These are phyloP conservation scores for Dendronephthya gigantea DNA, from an alignment of 64 coral and sea anemone genomes.

Conservation along the genomic window DNA sequence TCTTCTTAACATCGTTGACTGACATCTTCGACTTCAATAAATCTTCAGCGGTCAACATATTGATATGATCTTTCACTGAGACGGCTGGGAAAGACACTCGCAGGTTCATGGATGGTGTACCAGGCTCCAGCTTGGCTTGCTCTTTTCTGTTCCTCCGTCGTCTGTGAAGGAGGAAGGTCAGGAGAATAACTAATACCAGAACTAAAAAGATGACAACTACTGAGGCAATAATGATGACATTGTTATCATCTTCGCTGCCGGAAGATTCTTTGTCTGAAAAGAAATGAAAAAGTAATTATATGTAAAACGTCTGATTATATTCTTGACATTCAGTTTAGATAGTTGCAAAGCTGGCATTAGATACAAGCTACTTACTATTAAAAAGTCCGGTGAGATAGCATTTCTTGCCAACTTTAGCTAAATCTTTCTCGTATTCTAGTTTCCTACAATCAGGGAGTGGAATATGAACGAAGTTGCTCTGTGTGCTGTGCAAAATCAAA, in stretches of 20 bases:
- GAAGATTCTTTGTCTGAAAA: background rate
- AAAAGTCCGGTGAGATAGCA: constrained; percentile 71
- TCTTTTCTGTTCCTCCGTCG: background rate
- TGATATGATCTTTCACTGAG: constrained; percentile 5
- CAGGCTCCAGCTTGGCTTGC: background rate
- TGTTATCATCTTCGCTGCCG: too few species aligned
- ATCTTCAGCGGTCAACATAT: background rate
- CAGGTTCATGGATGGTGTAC: background rate
- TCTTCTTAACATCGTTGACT: background rate
- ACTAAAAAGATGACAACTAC: background rate
- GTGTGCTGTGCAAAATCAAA: background rate
- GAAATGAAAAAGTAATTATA: background rate
- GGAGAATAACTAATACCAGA: background rate
- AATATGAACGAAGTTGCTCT: constrained; percentile 55
- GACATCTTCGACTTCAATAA: background rate
- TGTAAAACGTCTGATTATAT: too few species aligned
- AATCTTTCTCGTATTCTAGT: constrained; percentile 16
- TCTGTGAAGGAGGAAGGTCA: background rate
- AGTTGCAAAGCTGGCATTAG: too few species aligned
- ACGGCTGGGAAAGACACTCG: background rate
- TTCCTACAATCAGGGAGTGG: constrained; percentile 57
- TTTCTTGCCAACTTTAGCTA: background rate
- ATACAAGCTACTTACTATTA: constrained; percentile 44
- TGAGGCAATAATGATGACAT: background rate
- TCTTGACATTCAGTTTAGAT: too few species aligned